A percentile compares a stretch with the other conserved stretches of the same genome.
phyloP scores from a whole-genome alignment of 64 coral and sea anemone species.

The Porites australiensis region DNA sequence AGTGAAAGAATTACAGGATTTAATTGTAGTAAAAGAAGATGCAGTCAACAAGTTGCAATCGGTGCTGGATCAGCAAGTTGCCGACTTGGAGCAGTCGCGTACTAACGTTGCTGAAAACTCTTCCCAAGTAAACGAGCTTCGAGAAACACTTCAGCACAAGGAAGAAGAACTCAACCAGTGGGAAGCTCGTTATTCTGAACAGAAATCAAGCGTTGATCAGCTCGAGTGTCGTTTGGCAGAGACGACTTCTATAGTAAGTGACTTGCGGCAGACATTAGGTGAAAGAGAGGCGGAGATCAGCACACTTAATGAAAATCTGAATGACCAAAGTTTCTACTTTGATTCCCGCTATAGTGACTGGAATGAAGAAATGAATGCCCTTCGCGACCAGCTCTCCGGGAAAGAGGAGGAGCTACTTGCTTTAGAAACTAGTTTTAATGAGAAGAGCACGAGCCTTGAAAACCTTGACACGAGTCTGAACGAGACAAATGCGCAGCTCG shows the following conservation, averaged over 20 bases:
- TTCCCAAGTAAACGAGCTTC: conserved; percentile 21
- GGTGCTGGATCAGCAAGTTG: not conserved
- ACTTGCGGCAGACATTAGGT: not conserved
- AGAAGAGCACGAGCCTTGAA: conserved; percentile 23
- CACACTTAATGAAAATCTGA: conserved; percentile 15
- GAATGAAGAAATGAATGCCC: not conserved
- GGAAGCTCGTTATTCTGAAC: conserved; percentile 30
- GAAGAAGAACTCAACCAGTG: conserved; percentile 35
- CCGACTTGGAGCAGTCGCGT: conserved; percentile 24
- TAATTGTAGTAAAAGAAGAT: not conserved
- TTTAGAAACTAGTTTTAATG: conserved; percentile 53
- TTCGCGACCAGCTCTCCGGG: not conserved
- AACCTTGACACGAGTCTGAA: conserved; percentile 55
- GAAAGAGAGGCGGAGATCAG: not conserved
- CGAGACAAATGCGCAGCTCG: conserved; percentile 43
- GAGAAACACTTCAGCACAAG: conserved; percentile 39
- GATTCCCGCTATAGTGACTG: not conserved
- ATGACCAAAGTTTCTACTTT: conserved; percentile 12
- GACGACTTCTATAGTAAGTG: not conserved
- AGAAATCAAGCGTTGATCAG: not conserved
- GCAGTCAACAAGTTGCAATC: not conserved
- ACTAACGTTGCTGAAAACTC: conserved; percentile 4
- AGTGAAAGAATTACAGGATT: conserved; percentile 16
- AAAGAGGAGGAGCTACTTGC: conserved; percentile 47
- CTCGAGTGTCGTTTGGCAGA: conserved; percentile 7